Evolutionary conservation across 2,797 vertebrate species (phyloP).

Genomic region (Podarcis siculus): DNA sequence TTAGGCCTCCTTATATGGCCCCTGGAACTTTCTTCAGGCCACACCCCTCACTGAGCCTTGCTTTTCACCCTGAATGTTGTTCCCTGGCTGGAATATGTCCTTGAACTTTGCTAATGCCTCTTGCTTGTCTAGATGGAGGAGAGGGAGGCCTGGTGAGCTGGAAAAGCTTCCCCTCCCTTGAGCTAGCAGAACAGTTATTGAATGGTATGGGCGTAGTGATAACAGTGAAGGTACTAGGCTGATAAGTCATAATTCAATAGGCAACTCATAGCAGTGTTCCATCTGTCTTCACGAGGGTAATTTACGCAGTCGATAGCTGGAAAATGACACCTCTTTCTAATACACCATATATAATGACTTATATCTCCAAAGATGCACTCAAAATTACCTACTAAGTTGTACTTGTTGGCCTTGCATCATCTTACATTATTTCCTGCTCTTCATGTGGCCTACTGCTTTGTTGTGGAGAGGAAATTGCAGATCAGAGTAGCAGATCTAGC

Average conservation of each 20-base stretch:
- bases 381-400: background rate
- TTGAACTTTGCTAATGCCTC: too few species aligned
- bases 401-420: background rate
- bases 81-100: too few species aligned
- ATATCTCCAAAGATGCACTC: background rate
- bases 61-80: too few species aligned
- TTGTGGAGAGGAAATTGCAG: background rate
- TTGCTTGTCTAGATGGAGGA: too few species aligned
- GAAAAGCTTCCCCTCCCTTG: background rate
- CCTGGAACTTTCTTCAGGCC: too few species aligned
- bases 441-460: background rate
- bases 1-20: too few species aligned
- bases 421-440: background rate
- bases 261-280: background rate
- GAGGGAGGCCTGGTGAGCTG: background rate
- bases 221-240: background rate
- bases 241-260: background rate
- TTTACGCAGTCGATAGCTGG: background rate
- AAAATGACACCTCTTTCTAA: background rate
- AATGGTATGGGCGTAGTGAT: background rate
- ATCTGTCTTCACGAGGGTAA: background rate
- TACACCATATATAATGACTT: background rate
- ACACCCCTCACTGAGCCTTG: too few species aligned
- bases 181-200: background rate
- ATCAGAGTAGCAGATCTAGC: background rate